These are phyloP conservation scores for Melangyna quadrimaculata DNA, from an alignment of 2,888 invertebrate genomes.

Conservation along the genomic window DNA sequence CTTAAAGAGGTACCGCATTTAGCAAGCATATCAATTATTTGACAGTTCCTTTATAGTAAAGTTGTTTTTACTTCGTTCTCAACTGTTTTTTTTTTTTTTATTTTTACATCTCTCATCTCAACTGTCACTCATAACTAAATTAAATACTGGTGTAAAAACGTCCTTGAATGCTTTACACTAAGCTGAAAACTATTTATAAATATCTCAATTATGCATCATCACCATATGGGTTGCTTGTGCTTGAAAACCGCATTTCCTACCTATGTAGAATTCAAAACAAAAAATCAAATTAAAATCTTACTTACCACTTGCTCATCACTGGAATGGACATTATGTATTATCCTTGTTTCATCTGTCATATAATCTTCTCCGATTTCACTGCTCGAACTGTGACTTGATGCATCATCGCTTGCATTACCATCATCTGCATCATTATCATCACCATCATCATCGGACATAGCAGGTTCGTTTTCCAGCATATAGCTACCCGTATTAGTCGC, in stretches of 20 bases:
- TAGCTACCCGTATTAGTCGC: constrained; percentile 21
- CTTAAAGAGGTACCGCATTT: background rate
- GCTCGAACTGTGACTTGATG: constrained; percentile 33
- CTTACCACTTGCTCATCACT: constrained; percentile 55
- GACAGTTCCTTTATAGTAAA: background rate
- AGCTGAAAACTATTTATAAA: background rate
- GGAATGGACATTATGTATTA: background rate
- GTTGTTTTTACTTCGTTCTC: background rate
- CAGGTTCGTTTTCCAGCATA: constrained; percentile 52
- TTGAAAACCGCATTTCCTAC: background rate
- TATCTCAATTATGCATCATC: background rate
- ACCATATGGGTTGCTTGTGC: background rate
- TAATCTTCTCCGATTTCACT: constrained; percentile 49
- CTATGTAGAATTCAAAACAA: background rate
- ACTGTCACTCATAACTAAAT: background rate
- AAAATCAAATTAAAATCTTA: background rate
- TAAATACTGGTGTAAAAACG: background rate
- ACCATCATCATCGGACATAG: constrained; percentile 47
- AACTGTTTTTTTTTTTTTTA: background rate
- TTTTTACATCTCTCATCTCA: background rate
- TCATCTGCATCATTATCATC: constrained; percentile 34
- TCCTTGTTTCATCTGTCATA: constrained; percentile 55
- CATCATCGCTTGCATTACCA: constrained; percentile 54
- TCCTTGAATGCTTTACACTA: background rate
- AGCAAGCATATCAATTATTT: background rate